Conservation (phyloP, 2,113 vertebrate species). For the Bujurquina vittata region DNA sequence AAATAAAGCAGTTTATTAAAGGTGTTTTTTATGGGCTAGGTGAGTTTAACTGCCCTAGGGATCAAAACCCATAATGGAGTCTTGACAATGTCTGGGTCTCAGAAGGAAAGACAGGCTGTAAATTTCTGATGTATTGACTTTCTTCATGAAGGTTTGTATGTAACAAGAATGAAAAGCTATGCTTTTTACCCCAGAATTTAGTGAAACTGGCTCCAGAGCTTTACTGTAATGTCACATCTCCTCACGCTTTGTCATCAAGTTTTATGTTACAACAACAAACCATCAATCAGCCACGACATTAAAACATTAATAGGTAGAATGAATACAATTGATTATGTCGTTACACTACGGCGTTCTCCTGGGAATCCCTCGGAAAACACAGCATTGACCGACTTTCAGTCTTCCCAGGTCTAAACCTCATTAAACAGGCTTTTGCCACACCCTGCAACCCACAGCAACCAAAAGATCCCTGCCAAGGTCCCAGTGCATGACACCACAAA, state of each 20-base stretch:
- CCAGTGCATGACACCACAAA: not conserved
- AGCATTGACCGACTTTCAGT: not conserved
- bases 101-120: not conserved
- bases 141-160: not conserved
- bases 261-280: not conserved
- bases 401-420: not conserved
- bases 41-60: constrained; percentile 3
- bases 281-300: not conserved
- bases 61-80: constrained; percentile 12
- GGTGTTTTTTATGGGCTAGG: not conserved
- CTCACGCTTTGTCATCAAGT: not conserved
- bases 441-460: not conserved
- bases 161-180: not conserved
- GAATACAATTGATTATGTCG: not conserved
- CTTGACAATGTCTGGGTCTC: not conserved
- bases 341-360: not conserved
- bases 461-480: not conserved
- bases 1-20: no score
- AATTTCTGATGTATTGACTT: constrained; percentile 26
- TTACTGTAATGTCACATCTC: not conserved
- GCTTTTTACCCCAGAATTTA: not conserved
- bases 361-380: not conserved
- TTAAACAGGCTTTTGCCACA: not conserved
- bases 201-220: not conserved
- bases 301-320: not conserved